Evolutionary conservation across 2,113 vertebrate genomes (phyloP).

Genomic region (Syngnathus floridae): DNA sequence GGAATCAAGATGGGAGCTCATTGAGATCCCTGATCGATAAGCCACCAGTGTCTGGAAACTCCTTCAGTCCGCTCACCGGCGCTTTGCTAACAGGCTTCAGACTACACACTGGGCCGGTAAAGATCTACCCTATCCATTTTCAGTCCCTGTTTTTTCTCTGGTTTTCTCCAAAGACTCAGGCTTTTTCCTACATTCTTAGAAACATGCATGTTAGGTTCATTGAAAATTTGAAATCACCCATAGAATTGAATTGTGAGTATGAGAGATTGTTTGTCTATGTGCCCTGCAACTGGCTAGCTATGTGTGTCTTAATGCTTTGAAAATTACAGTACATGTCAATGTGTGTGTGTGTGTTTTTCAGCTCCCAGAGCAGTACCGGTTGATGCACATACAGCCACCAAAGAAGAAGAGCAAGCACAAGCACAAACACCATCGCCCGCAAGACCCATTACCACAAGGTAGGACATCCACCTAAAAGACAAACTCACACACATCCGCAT

Average conservation of each 20-base stretch:
- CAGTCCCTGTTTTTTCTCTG: too few species aligned
- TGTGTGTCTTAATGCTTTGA: too few species aligned
- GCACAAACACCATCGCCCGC: constrained; percentile 88
- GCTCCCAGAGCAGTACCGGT: constrained; percentile 93
- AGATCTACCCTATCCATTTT: too few species aligned
- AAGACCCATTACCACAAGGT: constrained; percentile 94
- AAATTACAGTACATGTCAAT: too few species aligned
- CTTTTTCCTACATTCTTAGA: too few species aligned
- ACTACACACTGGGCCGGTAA: constrained; percentile 90
- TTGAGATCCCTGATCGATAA: constrained; percentile 93
- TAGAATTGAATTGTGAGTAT: too few species aligned
- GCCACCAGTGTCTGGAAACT: constrained; percentile 89
- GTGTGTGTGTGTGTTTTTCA: constrained; percentile 37
- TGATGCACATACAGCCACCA: constrained; percentile 97
- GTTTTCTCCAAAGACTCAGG: too few species aligned
- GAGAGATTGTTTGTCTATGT: too few species aligned
- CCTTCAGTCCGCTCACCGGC: constrained; percentile 89
- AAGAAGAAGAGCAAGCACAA: constrained; percentile 98
- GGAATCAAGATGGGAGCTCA: constrained; percentile 90
- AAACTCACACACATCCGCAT: constrained; percentile 20
- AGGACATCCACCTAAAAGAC: background rate
- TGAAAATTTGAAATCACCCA: too few species aligned
- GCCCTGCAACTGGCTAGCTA: too few species aligned
- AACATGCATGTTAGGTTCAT: too few species aligned
- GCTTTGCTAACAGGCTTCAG: constrained; percentile 91